These are phyloP conservation scores for Candidula unifasciata DNA, from an alignment of 2,888 invertebrate genomes.

Conservation along the genomic window DNA sequence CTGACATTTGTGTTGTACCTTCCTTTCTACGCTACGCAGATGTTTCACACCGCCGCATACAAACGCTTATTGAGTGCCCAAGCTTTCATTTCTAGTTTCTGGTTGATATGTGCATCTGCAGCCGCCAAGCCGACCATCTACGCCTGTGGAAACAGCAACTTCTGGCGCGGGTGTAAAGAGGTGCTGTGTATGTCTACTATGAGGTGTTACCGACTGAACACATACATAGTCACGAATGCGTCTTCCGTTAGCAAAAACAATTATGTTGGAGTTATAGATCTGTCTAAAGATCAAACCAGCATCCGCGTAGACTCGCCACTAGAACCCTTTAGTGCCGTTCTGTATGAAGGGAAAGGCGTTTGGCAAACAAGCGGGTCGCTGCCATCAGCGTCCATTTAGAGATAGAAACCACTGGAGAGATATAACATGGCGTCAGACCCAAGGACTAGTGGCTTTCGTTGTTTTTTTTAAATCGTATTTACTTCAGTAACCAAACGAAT, in stretches of 20 bases:
- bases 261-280: slow-evolving; percentile 70
- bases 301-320: slow-evolving; percentile 59
- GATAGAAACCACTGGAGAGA: background rate
- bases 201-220: slow-evolving; percentile 74
- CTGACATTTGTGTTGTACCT: slow-evolving; percentile 57
- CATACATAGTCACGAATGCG: slow-evolving; percentile 74
- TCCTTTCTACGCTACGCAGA: slow-evolving; percentile 61
- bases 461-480: too few species aligned
- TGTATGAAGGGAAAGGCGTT: slow-evolving; percentile 59
- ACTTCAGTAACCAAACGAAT: too few species aligned
- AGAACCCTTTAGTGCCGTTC: slow-evolving; percentile 63
- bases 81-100: slow-evolving; percentile 61
- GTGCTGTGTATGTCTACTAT: slow-evolving; percentile 74
- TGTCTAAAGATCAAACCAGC: slow-evolving; percentile 49
- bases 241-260: slow-evolving; percentile 73
- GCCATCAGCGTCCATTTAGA: slow-evolving; percentile 53
- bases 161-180: slow-evolving; percentile 76
- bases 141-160: slow-evolving; percentile 74
- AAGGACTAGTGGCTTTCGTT: too few species aligned
- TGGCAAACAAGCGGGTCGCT: slow-evolving; percentile 61
- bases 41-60: slow-evolving; percentile 59
- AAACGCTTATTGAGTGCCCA: slow-evolving; percentile 53
- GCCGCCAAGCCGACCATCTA: slow-evolving; percentile 72
- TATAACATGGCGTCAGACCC: too few species aligned
- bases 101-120: slow-evolving; percentile 60